Conservation (phyloP, 2,888 invertebrate species). For the Myopa tessellatipennis region DNA sequence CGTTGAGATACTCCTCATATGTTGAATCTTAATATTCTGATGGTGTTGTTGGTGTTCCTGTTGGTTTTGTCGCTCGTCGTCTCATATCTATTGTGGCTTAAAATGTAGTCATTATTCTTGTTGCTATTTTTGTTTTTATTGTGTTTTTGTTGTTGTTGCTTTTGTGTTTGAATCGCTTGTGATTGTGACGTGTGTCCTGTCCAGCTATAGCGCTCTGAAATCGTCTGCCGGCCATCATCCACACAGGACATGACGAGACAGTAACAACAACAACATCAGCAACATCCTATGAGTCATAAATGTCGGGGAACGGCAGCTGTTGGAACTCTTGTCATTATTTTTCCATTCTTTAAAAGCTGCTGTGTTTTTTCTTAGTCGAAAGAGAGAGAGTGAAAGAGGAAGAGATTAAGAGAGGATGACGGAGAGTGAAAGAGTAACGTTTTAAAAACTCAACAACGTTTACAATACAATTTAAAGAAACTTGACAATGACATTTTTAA, state of each 20-base stretch:
- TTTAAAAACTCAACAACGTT: neutral
- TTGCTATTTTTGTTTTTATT: neutral
- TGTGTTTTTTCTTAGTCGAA: neutral
- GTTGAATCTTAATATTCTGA: conserved; percentile 18
- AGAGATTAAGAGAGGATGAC: neutral
- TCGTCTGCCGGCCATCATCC: conserved; percentile 7
- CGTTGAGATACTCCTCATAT: no score
- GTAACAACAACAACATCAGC: neutral
- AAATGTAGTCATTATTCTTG: no score
- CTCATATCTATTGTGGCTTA: no score
- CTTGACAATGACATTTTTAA: no score
- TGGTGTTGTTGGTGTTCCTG: neutral
- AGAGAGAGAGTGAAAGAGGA: neutral
- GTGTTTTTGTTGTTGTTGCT: neutral
- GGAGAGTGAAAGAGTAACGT: conserved; percentile 1
- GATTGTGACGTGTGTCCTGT: conserved; percentile 6
- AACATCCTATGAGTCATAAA: conserved; percentile 12
- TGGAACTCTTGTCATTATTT: conserved; percentile 12
- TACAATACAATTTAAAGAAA: no score
- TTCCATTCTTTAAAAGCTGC: neutral
- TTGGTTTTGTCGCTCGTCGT: no score
- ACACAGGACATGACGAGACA: conserved; percentile 8
- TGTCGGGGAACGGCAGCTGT: conserved; percentile 17
- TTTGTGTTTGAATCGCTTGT: neutral
- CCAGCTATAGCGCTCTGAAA: conserved; percentile 8